Conservation (phyloP, 2,888 invertebrate genomes). For the Nomada fucata region DNA sequence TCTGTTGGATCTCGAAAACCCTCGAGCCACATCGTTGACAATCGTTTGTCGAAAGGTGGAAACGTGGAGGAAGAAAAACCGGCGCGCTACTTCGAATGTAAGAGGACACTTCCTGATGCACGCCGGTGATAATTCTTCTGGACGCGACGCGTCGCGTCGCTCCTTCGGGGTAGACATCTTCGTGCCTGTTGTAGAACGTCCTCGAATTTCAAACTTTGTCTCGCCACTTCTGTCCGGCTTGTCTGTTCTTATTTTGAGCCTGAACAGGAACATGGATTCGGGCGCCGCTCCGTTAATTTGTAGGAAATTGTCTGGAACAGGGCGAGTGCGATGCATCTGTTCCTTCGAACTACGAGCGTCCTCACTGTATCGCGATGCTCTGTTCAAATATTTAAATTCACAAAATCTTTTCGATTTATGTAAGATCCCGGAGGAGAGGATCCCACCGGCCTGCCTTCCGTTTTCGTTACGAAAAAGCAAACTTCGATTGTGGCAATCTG, state of each 20-base stretch:
- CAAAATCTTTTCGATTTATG: neutral
- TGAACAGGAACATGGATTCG: neutral
- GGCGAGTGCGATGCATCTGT: neutral
- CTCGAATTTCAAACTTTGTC: constrained; percentile 41
- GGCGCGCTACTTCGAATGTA: constrained; percentile 44
- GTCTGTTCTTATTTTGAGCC: neutral
- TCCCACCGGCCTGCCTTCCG: neutral
- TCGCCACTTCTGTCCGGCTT: constrained; percentile 8
- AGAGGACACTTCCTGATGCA: constrained; percentile 55
- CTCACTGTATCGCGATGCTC: neutral
- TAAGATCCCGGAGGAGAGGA: neutral
- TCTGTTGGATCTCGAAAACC: neutral
- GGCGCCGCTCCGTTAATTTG: neutral
- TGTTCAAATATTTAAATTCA: constrained; percentile 2
- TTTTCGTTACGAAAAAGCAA: neutral
- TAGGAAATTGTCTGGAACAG: neutral
- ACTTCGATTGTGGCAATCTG: neutral
- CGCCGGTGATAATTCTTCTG: constrained; percentile 49
- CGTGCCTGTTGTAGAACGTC: neutral
- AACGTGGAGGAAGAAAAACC: constrained; percentile 52
- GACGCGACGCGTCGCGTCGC: constrained; percentile 22
- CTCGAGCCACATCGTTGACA: constrained; percentile 40
- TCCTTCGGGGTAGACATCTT: neutral
- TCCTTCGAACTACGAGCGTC: neutral
- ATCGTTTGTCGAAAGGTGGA: constrained; percentile 43